Percentiles rank a stretch among this genome's conserved stretches.
phyloP scores from a whole-genome alignment of 2,888 invertebrate species.

The Heliothis peltigera region DNA sequence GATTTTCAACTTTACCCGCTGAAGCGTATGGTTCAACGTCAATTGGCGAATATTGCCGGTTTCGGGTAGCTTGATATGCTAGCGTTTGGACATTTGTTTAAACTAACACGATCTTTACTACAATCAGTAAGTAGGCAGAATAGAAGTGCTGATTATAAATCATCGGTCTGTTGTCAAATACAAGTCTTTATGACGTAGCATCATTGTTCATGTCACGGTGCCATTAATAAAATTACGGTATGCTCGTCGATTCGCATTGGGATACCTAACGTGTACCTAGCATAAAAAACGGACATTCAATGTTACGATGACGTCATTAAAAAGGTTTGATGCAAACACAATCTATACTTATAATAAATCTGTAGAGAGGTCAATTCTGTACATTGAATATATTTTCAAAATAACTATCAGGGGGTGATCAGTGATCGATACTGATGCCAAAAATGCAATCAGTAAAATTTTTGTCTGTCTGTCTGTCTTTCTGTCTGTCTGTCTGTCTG shows the following conservation, averaged over 20 bases:
- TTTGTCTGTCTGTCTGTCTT: no score
- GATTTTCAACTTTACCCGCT: no score
- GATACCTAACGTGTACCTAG: background rate
- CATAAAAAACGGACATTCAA: background rate
- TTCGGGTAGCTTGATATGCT: no score
- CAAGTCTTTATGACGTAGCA: constrained; percentile 25
- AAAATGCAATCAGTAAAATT: no score
- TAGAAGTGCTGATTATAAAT: constrained; percentile 14
- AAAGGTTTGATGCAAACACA: constrained; percentile 13
- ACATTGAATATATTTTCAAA: no score
- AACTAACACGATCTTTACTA: background rate
- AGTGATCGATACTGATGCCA: no score
- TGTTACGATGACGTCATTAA: constrained; percentile 10
- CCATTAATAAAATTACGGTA: constrained; percentile 12
- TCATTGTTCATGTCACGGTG: constrained; percentile 35
- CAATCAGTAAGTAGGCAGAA: background rate
- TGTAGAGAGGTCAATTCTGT: no score
- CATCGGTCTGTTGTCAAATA: constrained; percentile 5
- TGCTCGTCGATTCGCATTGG: background rate
- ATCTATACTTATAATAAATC: no score
- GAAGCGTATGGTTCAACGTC: no score
- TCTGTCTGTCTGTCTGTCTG: no score
- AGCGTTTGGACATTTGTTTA: background rate
- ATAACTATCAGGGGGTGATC: no score
- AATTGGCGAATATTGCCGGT: no score